Evolutionary conservation across 30 jellyfish, hydroid and myxozoan genomes (phyloP).

Genomic region (Mastigias papua): DNA sequence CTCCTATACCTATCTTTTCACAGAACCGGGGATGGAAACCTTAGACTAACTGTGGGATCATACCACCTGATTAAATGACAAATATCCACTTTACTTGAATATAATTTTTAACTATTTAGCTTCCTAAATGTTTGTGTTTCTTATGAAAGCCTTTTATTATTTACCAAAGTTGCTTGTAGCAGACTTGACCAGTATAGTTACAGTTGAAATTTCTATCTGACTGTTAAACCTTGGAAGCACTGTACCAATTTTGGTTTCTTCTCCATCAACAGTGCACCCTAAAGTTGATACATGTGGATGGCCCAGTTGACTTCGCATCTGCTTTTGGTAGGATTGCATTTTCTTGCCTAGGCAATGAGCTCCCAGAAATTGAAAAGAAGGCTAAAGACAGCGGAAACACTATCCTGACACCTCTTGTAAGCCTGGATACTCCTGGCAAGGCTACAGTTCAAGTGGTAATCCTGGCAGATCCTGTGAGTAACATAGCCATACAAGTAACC

Average conservation of each 20-base stretch:
- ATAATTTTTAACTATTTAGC: no score
- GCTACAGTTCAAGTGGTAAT: slow-evolving; percentile 98
- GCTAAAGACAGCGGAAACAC: slow-evolving; percentile 79
- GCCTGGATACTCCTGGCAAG: slow-evolving; percentile 98
- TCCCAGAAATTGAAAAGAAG: slow-evolving; percentile 76
- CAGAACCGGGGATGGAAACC: no score
- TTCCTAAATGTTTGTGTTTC: no score
- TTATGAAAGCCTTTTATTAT: no score
- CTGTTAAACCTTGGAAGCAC: not conserved
- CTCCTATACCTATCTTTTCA: no score
- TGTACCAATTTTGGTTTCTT: not conserved
- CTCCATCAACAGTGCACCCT: slow-evolving; percentile 70
- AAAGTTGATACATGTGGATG: slow-evolving; percentile 63
- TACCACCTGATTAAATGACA: no score
- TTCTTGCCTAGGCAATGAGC: slow-evolving; percentile 88
- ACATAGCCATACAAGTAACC: no score
- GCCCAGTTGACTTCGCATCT: slow-evolving; percentile 80
- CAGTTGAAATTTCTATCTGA: no score
- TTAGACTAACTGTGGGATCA: no score
- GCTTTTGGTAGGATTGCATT: slow-evolving; percentile 97
- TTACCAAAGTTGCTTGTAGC: no score
- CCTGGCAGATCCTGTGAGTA: slow-evolving; percentile 98
- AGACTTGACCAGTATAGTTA: no score
- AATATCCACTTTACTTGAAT: no score
- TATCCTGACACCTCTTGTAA: slow-evolving; percentile 87